Conservation (phyloP, 2,888 invertebrate species). For the Lamellibrachia satsuma region DNA sequence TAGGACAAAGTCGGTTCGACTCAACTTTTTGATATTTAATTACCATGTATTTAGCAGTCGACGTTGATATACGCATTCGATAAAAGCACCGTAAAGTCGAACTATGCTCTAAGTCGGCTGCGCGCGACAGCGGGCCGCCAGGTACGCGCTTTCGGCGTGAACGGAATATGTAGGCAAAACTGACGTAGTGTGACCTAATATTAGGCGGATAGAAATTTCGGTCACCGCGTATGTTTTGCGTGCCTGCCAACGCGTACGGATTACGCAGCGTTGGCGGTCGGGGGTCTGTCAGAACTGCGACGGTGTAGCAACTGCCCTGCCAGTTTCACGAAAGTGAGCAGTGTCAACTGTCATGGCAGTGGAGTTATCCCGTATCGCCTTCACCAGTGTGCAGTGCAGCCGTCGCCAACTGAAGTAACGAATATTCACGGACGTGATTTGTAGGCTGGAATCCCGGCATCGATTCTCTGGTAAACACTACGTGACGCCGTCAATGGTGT, state of each 20-base stretch:
- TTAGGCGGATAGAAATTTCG: neutral
- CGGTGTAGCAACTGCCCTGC: neutral
- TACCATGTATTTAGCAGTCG: neutral
- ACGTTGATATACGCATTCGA: neutral
- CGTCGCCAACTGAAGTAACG: neutral
- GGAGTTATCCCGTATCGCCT: neutral
- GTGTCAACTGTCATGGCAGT: neutral
- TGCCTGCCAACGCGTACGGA: neutral
- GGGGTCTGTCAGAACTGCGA: neutral
- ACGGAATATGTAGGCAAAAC: neutral
- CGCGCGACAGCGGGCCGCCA: neutral
- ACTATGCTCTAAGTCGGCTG: neutral
- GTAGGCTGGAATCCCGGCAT: neutral
- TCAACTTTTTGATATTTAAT: neutral
- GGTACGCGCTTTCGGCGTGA: neutral
- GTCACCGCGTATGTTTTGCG: neutral
- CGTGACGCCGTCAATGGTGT: neutral
- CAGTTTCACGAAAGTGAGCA: neutral
- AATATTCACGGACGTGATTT: neutral
- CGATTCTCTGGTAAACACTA: neutral
- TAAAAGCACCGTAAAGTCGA: neutral
- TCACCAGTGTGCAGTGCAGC: neutral
- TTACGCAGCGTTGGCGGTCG: neutral
- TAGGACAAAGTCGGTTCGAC: neutral
- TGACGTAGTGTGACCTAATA: slow-evolving; percentile 13